phyloP scores from a whole-genome alignment of 2,113 vertebrate species.

The Calypte anna region DNA sequence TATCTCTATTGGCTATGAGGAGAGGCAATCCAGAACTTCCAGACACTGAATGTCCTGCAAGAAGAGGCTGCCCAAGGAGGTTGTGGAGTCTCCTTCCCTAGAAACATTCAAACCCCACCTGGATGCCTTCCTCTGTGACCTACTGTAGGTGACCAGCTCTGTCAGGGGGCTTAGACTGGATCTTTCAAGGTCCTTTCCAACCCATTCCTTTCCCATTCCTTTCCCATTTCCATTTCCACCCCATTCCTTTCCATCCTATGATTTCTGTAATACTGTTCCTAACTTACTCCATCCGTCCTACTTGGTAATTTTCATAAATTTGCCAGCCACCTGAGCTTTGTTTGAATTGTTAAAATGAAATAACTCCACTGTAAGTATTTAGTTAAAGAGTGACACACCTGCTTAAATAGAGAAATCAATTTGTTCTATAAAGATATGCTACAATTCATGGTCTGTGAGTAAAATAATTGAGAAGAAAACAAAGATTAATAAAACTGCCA shows the following conservation, averaged over 20 bases:
- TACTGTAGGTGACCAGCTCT: no score
- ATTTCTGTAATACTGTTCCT: background rate
- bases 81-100: no score
- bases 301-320: background rate
- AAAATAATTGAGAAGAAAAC: conserved; percentile 11
- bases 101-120: no score
- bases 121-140: no score
- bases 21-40: background rate
- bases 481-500: background rate
- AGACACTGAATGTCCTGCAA: background rate
- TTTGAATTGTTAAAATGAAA: conserved; percentile 23
- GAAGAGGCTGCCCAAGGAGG: no score
- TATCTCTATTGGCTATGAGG: background rate
- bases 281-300: background rate
- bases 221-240: no score
- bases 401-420: background rate
- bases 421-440: background rate
- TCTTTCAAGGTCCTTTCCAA: no score
- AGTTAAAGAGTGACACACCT: background rate
- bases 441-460: background rate
- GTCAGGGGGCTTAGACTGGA: no score
- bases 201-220: no score
- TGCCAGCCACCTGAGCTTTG: background rate
- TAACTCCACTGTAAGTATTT: background rate
- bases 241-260: no score